Percentiles rank a stretch among this genome's conserved stretches.
phyloP scores from a whole-genome alignment of 2,113 vertebrate genomes.

The Serinus canaria region DNA sequence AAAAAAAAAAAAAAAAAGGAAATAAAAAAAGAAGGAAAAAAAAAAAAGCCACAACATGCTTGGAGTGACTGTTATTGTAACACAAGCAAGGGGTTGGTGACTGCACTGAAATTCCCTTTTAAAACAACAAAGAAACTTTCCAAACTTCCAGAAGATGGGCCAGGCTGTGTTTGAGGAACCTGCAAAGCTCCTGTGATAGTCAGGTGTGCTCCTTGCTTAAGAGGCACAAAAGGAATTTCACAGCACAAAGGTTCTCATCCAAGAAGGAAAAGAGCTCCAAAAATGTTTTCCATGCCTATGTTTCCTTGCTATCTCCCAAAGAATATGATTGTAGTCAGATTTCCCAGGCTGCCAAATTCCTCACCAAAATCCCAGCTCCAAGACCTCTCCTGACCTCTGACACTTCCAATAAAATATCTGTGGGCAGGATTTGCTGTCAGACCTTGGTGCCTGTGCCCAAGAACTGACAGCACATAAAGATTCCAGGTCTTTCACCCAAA shows the following conservation, averaged over 20 bases:
- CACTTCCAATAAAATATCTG: not conserved
- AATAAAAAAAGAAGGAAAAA: not conserved
- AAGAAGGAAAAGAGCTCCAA: not conserved
- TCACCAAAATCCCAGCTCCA: not conserved
- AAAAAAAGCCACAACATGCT: not conserved
- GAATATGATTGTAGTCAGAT: not conserved
- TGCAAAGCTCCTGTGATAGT: not conserved
- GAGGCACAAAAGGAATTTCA: not conserved
- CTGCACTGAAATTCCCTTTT: not conserved
- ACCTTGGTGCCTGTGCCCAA: not conserved
- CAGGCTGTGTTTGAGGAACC: not conserved
- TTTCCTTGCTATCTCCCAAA: not conserved
- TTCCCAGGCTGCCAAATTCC: not conserved
- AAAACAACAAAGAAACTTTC: not conserved
- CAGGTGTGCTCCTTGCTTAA: not conserved
- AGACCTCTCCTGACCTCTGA: not conserved
- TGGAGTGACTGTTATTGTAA: not conserved
- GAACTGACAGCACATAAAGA: not conserved
- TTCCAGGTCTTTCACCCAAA: not conserved
- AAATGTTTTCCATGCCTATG: not conserved
- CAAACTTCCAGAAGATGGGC: not conserved
- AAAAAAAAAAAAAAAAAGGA: too few relatives aligned
- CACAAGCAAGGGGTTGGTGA: not conserved
- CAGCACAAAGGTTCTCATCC: not conserved
- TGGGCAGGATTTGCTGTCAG: not conserved